These are phyloP conservation scores for Conops quadrifasciatus DNA, from an alignment of 2,888 invertebrate genomes.

Conservation along the genomic window DNA sequence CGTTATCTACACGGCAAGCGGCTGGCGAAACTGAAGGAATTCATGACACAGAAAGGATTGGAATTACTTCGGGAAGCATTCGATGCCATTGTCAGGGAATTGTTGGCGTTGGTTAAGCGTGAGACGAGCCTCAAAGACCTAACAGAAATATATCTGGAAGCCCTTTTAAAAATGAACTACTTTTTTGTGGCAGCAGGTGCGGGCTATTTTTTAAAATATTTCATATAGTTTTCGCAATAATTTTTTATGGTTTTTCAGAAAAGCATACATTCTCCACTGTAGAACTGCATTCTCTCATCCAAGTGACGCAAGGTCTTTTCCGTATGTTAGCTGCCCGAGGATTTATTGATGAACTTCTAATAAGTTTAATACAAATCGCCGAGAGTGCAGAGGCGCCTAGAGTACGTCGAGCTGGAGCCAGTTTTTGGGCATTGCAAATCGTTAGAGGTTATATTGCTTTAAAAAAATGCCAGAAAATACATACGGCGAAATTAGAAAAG, in stretches of 20 bases:
- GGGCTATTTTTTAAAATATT: background rate
- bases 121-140: constrained; percentile 52
- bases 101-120: constrained; percentile 49
- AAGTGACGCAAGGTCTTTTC: constrained; percentile 55
- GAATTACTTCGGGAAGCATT: constrained; percentile 44
- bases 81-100: constrained; percentile 42
- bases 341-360: constrained; percentile 58
- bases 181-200: constrained; percentile 53
- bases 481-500: constrained; percentile 55
- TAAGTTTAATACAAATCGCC: constrained; percentile 52
- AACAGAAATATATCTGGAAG: constrained; percentile 50
- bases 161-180: constrained; percentile 56
- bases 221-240: background rate
- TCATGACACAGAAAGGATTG: constrained; percentile 43
- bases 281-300: constrained; percentile 50
- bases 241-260: constrained; percentile 42
- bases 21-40: constrained; percentile 51
- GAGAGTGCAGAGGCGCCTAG: constrained; percentile 52
- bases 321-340: constrained; percentile 57
- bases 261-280: constrained; percentile 36
- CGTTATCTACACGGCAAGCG: constrained; percentile 51
- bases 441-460: constrained; percentile 56
- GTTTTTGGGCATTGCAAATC: constrained; percentile 62
- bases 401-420: constrained; percentile 52
- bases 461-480: constrained; percentile 57